Conservation (phyloP, 2,797 vertebrate species). For the Crax fasciolata region DNA sequence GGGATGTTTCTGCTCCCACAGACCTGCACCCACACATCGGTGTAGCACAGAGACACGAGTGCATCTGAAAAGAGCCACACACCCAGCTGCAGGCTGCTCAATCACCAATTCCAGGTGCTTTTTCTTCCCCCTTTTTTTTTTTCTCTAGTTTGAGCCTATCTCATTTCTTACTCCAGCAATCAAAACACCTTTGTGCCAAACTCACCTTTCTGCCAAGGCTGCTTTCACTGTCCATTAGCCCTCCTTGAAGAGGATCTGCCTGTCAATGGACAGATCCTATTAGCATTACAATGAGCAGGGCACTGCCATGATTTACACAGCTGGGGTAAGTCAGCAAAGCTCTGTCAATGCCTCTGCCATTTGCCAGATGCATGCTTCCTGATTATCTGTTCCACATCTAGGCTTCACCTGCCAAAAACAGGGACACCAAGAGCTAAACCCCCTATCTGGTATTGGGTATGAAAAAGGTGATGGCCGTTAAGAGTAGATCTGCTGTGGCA, state of each 20-base stretch:
- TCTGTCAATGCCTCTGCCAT: neutral
- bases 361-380: neutral
- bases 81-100: neutral
- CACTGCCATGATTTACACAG: neutral
- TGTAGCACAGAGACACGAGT: neutral
- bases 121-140: neutral
- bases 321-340: neutral
- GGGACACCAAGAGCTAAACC: neutral
- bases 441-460: neutral
- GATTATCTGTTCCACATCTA: neutral
- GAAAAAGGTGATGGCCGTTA: neutral
- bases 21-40: accelerated
- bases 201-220: neutral
- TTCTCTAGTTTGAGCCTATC: neutral
- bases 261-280: neutral
- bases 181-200: neutral
- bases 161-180: neutral
- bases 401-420: neutral
- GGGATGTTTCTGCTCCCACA: neutral
- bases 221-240: neutral
- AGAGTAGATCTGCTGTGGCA: neutral
- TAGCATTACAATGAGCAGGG: neutral
- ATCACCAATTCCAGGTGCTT: neutral
- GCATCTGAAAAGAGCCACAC: neutral
- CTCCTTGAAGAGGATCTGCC: neutral